Conservation (phyloP, 2,888 invertebrate genomes). For the Zhengitettix transpicula region DNA sequence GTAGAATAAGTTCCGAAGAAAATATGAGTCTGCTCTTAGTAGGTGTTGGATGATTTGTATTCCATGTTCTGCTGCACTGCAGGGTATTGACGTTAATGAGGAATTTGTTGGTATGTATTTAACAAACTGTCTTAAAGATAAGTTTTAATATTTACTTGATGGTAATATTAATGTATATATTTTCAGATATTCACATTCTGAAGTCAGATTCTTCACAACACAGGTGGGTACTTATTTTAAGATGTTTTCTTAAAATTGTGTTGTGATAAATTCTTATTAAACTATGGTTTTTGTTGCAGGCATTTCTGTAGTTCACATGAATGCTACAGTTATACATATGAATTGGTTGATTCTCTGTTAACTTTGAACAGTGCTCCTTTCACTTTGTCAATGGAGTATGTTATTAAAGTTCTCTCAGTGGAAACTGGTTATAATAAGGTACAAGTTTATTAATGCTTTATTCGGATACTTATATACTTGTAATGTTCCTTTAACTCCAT, state of each 20-base stretch:
- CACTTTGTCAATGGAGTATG: neutral
- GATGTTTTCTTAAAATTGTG: neutral
- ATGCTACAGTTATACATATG: neutral
- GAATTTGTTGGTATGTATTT: constrained; percentile 9
- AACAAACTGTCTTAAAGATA: neutral
- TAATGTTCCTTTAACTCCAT: no score
- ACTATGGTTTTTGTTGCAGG: neutral
- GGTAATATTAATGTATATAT: neutral
- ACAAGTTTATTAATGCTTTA: neutral
- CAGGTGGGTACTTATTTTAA: neutral
- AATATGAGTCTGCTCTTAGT: constrained; percentile 8
- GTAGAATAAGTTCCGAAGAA: constrained; percentile 7
- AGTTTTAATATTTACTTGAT: neutral
- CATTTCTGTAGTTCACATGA: neutral
- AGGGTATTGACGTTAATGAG: constrained; percentile 9
- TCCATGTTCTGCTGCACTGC: constrained; percentile 4
- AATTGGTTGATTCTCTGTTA: neutral
- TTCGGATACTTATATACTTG: no score
- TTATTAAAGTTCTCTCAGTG: neutral
- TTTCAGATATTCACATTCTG: neutral
- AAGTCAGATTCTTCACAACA: neutral
- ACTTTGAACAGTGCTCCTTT: neutral
- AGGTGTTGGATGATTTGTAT: constrained; percentile 9
- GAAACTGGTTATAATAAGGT: neutral
- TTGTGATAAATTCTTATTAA: neutral